Conservation (phyloP, 1,140 invertebrate species). For the Orchesella cincta region DNA sequence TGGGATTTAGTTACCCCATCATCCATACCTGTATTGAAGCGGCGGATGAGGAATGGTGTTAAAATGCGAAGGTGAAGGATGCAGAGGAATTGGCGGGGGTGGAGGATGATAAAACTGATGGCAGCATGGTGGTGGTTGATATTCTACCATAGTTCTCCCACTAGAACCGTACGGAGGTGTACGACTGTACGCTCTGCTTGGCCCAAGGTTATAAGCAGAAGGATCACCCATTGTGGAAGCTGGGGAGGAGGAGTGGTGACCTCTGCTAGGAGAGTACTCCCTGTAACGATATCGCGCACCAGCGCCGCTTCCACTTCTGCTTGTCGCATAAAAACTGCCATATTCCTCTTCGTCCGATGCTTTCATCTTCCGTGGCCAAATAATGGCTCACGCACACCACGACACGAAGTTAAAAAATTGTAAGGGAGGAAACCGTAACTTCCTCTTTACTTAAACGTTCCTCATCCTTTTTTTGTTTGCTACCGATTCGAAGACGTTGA, state of each 20-base stretch:
- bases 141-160: constrained; percentile 44
- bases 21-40: constrained; percentile 47
- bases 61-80: constrained; percentile 49
- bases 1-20: not conserved
- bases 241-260: constrained; percentile 41
- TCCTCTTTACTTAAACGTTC: not conserved
- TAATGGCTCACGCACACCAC: not conserved
- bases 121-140: constrained; percentile 49
- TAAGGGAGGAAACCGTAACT: not conserved
- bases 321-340: constrained; percentile 45
- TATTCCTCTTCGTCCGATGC: constrained; percentile 50
- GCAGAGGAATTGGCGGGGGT: constrained; percentile 42
- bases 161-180: constrained; percentile 39
- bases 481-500: not conserved
- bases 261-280: constrained; percentile 49
- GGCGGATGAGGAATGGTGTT: constrained; percentile 52
- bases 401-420: not conserved
- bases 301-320: constrained; percentile 24
- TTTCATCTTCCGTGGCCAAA: constrained; percentile 37
- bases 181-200: constrained; percentile 37
- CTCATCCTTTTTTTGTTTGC: not conserved
- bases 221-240: constrained; percentile 25
- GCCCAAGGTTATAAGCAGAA: constrained; percentile 34
- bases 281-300: constrained; percentile 43
- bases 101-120: constrained; percentile 50